Conservation (phyloP, 2,797 vertebrate genomes). For the Chanos chanos region DNA sequence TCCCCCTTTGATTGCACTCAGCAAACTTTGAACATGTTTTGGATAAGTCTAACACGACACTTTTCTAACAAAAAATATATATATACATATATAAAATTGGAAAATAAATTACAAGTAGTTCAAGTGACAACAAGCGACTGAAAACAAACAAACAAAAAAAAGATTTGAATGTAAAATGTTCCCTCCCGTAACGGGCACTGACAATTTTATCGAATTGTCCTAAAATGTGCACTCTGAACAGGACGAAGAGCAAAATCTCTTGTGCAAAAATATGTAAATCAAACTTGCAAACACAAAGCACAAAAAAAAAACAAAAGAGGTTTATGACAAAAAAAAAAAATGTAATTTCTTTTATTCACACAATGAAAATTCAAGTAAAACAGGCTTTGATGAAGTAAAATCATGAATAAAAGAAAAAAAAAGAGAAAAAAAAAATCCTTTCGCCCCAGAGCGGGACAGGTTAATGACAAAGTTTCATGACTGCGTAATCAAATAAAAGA, state of each 20-base stretch:
- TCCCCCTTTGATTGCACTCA: conserved; percentile 67
- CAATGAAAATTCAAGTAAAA: conserved; percentile 74
- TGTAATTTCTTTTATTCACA: conserved; percentile 33
- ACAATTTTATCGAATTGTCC: background rate
- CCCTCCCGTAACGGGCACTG: background rate
- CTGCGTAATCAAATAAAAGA: too few species aligned
- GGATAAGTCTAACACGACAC: too few species aligned
- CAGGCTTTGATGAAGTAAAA: conserved; percentile 69
- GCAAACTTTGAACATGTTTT: conserved; percentile 67
- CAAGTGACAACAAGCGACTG: too few species aligned
- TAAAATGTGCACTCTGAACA: background rate
- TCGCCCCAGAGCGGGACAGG: conserved; percentile 19
- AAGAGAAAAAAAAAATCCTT: conserved; percentile 30
- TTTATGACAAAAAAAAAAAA: conserved; percentile 45
- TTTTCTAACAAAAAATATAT: conserved; percentile 19
- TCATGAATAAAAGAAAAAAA: conserved; percentile 32
- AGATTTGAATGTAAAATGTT: too few species aligned
- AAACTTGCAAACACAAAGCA: too few species aligned
- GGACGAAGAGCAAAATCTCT: conserved; percentile 32
- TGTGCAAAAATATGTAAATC: too few species aligned
- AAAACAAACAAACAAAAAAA: too few species aligned
- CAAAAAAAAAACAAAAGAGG: conserved; percentile 44
- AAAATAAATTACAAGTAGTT: background rate
- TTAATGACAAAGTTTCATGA: conserved; percentile 42
- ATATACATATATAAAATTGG: background rate